These are phyloP conservation scores for Phymastichus coffea DNA, from an alignment of 1,140 invertebrate genomes.

Conservation along the genomic window DNA sequence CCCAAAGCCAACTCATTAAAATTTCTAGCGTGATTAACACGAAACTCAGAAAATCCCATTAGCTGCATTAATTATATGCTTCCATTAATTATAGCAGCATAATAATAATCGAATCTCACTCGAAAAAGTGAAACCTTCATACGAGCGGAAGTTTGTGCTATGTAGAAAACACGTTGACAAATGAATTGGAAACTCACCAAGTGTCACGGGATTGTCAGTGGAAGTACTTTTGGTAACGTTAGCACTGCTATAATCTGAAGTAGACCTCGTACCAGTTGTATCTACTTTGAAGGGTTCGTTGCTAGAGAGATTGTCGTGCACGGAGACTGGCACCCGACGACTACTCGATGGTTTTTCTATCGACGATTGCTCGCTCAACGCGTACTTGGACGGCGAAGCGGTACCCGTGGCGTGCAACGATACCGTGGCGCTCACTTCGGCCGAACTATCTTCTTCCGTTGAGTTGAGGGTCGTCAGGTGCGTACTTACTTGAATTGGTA, in stretches of 20 bases:
- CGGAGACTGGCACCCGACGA: slow-evolving; percentile 43
- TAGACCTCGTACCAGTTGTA: background rate
- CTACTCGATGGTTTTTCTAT: slow-evolving; percentile 23
- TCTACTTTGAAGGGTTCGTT: slow-evolving; percentile 28
- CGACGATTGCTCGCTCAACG: slow-evolving; percentile 31
- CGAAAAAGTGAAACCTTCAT: too few relatives aligned
- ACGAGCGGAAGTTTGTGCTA: too few relatives aligned
- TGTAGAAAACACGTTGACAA: too few relatives aligned
- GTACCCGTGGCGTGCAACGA: slow-evolving; percentile 24
- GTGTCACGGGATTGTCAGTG: slow-evolving; percentile 47
- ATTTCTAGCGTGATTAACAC: too few relatives aligned
- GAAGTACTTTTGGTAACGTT: slow-evolving; percentile 54
- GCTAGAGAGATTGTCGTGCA: slow-evolving; percentile 41
- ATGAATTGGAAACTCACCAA: slow-evolving; percentile 37
- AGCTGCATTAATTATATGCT: too few relatives aligned
- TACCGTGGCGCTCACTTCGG: slow-evolving; percentile 39
- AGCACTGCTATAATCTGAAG: slow-evolving; percentile 31
- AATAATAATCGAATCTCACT: too few relatives aligned
- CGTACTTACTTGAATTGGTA: background rate
- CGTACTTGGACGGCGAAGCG: slow-evolving; percentile 35
- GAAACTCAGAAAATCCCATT: too few relatives aligned
- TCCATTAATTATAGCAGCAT: too few relatives aligned
- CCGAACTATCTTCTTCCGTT: slow-evolving; percentile 42
- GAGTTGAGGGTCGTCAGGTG: slow-evolving; percentile 10
- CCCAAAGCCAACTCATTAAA: too few relatives aligned